Conservation (phyloP, 2,113 vertebrate genomes). For the Podiceps cristatus region DNA sequence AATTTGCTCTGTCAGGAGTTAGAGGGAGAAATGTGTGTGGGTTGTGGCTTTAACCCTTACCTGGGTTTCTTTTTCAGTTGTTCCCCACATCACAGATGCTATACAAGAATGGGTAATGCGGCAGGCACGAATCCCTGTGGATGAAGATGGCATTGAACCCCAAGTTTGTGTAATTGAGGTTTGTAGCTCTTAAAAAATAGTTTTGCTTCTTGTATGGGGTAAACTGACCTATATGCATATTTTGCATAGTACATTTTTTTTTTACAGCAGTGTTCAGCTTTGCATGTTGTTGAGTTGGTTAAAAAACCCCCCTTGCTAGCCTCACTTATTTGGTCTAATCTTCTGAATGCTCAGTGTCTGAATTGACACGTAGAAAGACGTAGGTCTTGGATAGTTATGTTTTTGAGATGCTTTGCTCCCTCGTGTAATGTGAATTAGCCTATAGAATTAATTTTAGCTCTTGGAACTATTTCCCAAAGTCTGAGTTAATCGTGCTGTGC, state of each 20-base stretch:
- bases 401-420: neutral
- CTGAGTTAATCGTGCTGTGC: neutral
- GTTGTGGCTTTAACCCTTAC: neutral
- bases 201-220: neutral
- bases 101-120: constrained; percentile 98
- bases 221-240: fast-evolving
- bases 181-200: neutral
- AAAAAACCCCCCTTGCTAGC: neutral
- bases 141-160: constrained; percentile 90
- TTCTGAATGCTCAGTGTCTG: neutral
- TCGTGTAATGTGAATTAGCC: neutral
- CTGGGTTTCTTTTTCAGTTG: constrained; percentile 79
- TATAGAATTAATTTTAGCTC: neutral
- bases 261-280: neutral
- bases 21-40: neutral
- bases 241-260: neutral
- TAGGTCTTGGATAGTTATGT: neutral
- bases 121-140: constrained; percentile 90
- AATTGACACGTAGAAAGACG: neutral
- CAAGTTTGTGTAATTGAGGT: constrained; percentile 99
- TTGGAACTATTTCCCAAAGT: fast-evolving
- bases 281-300: neutral
- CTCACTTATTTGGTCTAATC: fast-evolving
- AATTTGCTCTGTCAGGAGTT: neutral
- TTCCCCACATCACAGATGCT: constrained; percentile 97